phyloP scores from a whole-genome alignment of 2,888 invertebrate species.

The Strigamia crassipes region DNA sequence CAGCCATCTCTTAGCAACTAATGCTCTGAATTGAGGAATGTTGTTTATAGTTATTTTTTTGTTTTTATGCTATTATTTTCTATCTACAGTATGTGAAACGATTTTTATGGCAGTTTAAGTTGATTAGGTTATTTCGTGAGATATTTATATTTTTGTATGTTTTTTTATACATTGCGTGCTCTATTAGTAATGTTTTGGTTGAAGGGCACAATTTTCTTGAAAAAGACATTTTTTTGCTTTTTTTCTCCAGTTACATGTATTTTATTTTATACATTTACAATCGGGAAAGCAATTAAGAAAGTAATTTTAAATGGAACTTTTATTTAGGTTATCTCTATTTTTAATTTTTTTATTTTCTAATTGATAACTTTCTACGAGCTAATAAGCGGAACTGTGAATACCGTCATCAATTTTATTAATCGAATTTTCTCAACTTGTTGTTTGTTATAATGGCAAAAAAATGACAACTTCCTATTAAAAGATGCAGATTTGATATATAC shows the following conservation, averaged over 20 bases:
- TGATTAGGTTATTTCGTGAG: constrained; percentile 23
- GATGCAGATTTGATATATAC: neutral
- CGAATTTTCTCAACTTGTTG: neutral
- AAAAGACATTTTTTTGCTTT: neutral
- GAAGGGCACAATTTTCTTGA: constrained; percentile 18
- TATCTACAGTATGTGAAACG: neutral
- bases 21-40: constrained; percentile 12
- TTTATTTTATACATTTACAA: neutral
- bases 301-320: neutral
- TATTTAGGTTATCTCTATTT: neutral
- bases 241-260: neutral
- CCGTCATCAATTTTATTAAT: neutral
- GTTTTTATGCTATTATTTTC: neutral
- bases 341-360: neutral
- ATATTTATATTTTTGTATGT: neutral
- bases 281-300: neutral
- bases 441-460: neutral
- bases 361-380: neutral
- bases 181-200: constrained; percentile 11
- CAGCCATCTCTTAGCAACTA: constrained; percentile 1
- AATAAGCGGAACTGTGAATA: neutral
- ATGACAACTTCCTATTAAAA: neutral
- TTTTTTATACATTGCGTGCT: neutral
- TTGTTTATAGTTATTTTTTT: neutral
- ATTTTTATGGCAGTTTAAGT: constrained; percentile 14